A percentile compares a stretch with the other conserved stretches of the same genome.
phyloP scores from a whole-genome alignment of 2,113 vertebrate genomes.

The Scatophagus argus region DNA sequence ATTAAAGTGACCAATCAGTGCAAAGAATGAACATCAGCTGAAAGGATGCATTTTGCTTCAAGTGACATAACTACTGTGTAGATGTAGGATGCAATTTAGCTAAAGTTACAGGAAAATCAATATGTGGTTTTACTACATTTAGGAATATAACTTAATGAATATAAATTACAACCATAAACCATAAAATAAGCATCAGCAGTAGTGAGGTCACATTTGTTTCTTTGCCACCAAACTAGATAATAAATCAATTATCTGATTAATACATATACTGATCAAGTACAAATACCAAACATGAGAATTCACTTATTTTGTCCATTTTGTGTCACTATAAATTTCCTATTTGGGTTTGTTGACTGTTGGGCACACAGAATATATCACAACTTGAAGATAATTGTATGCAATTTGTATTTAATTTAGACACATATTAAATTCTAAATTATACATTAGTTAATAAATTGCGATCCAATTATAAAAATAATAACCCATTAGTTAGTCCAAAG shows the following conservation, averaged over 20 bases:
- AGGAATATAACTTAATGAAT: conserved; percentile 33
- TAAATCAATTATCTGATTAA: neutral
- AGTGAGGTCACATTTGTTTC: neutral
- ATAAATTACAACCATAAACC: conserved; percentile 25
- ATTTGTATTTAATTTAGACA: neutral
- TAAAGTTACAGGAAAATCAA: conserved; percentile 43
- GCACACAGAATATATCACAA: neutral
- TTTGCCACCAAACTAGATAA: neutral
- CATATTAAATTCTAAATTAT: neutral
- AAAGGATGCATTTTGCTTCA: neutral
- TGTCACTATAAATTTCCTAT: neutral
- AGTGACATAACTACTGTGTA: conserved; percentile 3
- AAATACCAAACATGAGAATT: neutral
- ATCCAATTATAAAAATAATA: neutral
- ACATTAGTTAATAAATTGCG: neutral
- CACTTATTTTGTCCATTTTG: neutral
- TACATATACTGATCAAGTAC: neutral
- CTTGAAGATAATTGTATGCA: neutral
- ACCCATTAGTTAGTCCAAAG: neutral
- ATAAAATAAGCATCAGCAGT: neutral
- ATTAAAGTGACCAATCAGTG: neutral
- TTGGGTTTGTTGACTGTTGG: neutral
- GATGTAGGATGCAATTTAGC: conserved; percentile 37
- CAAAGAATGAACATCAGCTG: neutral
- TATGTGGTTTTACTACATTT: conserved; percentile 43